A percentile compares a stretch with the other conserved stretches of the same genome.
phyloP scores from a whole-genome alignment of 2,797 vertebrate species.

The Sphaeramia orbicularis region DNA sequence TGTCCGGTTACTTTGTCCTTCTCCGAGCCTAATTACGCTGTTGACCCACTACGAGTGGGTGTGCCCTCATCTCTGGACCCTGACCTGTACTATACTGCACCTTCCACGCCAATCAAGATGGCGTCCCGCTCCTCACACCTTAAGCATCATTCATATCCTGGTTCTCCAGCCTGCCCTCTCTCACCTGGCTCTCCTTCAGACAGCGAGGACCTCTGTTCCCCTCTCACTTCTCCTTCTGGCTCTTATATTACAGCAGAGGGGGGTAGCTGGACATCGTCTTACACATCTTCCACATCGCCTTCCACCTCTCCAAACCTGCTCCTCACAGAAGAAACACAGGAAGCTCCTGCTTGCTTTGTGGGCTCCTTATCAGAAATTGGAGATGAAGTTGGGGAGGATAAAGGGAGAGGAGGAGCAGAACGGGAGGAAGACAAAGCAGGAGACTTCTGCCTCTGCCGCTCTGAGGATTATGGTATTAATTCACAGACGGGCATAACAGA shows the following conservation, averaged over 20 bases:
- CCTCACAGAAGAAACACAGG: slow-evolving; percentile 86
- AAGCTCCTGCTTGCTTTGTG: slow-evolving; percentile 85
- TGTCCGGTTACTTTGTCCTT: slow-evolving; percentile 86
- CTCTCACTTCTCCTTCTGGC: slow-evolving; percentile 93
- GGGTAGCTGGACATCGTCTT: slow-evolving; percentile 93
- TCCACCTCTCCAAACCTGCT: slow-evolving; percentile 93
- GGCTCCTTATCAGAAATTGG: slow-evolving; percentile 86
- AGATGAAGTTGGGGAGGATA: slow-evolving; percentile 86
- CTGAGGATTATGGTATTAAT: slow-evolving; percentile 63
- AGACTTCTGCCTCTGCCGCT: slow-evolving; percentile 66
- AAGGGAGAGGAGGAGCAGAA: slow-evolving; percentile 66
- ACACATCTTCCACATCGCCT: slow-evolving; percentile 90
- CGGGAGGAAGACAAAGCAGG: slow-evolving; percentile 64
- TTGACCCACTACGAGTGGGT: slow-evolving; percentile 83
- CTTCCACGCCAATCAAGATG: slow-evolving; percentile 92
- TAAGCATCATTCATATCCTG: slow-evolving; percentile 80
- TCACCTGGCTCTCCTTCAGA: slow-evolving; percentile 84
- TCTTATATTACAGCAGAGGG: slow-evolving; percentile 97
- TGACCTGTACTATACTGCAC: slow-evolving; percentile 94
- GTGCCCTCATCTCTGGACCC: slow-evolving; percentile 84
- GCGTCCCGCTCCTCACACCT: slow-evolving; percentile 78
- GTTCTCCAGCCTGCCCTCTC: slow-evolving; percentile 79
- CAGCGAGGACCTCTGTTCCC: slow-evolving; percentile 89
- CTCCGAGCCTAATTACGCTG: slow-evolving; percentile 82
- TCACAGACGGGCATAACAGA: slow-evolving; percentile 62